A percentile compares a stretch with the other conserved stretches of the same genome.
Evolutionary conservation across 1,140 invertebrate genomes (phyloP).

Genomic region (Polyergus mexicanus): DNA sequence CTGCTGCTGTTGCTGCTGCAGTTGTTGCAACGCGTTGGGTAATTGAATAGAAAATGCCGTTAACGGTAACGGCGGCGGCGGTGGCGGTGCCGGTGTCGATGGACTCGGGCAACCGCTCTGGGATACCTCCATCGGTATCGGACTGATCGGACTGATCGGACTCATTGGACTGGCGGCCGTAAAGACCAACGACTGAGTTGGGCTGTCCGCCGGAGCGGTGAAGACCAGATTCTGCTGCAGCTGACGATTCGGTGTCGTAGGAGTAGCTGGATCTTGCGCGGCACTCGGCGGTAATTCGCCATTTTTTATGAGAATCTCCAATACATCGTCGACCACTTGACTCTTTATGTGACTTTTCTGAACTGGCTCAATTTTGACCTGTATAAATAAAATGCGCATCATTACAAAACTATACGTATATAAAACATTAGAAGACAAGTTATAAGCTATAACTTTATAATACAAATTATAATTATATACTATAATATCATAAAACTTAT

Average conservation of each 20-base stretch:
- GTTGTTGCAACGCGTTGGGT: constrained; percentile 80
- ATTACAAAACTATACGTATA: neutral
- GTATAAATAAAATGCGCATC: constrained; percentile 26
- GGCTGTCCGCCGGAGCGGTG: constrained; percentile 80
- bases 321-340: constrained; percentile 96
- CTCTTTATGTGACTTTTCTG: constrained; percentile 90
- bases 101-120: constrained; percentile 82
- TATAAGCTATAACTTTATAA: neutral
- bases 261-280: constrained; percentile 92
- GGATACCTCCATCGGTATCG: constrained; percentile 85
- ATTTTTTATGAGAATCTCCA: constrained; percentile 98
- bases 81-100: constrained; percentile 83
- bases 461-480: neutral
- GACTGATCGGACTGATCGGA: constrained; percentile 84
- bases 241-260: constrained; percentile 87
- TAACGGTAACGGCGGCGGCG: constrained; percentile 85
- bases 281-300: constrained; percentile 96
- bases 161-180: constrained; percentile 81
- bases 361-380: constrained; percentile 85
- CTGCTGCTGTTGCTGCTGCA: constrained; percentile 79
- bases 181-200: constrained; percentile 82
- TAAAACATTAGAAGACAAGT: neutral
- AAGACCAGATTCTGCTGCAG: constrained; percentile 84
- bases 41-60: constrained; percentile 86
- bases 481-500: constrained; percentile 4